Conservation (phyloP, 2,888 invertebrate species). For the Hirtodrosophila trivittata region DNA sequence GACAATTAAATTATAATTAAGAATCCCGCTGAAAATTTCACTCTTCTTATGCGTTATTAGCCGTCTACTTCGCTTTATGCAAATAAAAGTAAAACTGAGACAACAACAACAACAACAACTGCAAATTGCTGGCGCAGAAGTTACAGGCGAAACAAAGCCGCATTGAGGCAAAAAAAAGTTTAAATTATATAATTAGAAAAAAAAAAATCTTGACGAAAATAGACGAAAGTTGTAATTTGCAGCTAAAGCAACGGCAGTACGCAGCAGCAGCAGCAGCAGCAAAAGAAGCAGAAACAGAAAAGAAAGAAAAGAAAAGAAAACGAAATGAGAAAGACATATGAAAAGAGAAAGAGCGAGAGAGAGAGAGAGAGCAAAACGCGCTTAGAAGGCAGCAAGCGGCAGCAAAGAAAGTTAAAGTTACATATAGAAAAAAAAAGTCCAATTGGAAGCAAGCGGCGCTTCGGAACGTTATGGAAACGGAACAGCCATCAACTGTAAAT, state of each 20-base stretch:
- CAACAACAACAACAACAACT: conserved; percentile 36
- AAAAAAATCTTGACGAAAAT: conserved; percentile 78
- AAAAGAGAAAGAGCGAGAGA: conserved; percentile 23
- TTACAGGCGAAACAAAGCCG: conserved; percentile 61
- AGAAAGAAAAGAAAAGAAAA: conserved; percentile 32
- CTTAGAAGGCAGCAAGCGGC: conserved; percentile 60
- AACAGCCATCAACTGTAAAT: conserved; percentile 69
- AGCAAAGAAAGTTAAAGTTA: conserved; percentile 79
- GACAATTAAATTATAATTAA: conserved; percentile 74
- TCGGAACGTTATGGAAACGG: conserved; percentile 64
- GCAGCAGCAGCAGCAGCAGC: conserved; percentile 36
- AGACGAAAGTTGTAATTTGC: conserved; percentile 79
- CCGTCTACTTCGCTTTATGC: conserved; percentile 58
- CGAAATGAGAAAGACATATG: conserved; percentile 40
- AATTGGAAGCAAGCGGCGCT: conserved; percentile 27
- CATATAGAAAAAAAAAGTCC: conserved; percentile 58
- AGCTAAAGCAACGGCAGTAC: conserved; percentile 41
- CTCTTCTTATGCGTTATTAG: conserved; percentile 72
- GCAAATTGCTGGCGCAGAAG: conserved; percentile 52
- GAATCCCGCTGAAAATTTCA: conserved; percentile 68
- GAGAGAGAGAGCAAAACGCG: conserved; percentile 34
- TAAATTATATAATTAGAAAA: conserved; percentile 80
- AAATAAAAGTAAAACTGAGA: conserved; percentile 74
- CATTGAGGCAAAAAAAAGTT: conserved; percentile 46
- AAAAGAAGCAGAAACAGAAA: conserved; percentile 32